phyloP scores from a whole-genome alignment of 2,113 vertebrate species.

The Leucosticte australis region DNA sequence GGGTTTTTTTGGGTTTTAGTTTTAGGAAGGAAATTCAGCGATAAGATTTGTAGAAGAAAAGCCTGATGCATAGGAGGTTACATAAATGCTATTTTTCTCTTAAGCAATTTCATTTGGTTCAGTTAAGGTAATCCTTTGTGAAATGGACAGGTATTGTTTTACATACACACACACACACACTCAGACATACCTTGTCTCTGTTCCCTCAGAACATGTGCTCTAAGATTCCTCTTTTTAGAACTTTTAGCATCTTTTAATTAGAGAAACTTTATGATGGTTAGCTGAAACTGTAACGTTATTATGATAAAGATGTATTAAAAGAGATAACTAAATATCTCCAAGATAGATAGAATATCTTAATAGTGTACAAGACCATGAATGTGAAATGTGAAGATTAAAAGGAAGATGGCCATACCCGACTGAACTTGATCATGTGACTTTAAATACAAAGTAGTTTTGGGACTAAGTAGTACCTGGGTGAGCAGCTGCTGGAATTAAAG shows the following conservation, averaged over 20 bases:
- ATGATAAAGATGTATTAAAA: neutral
- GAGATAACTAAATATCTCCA: neutral
- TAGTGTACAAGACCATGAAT: neutral
- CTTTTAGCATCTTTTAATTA: neutral
- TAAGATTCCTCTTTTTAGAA: neutral
- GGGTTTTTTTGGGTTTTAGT: neutral
- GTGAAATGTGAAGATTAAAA: neutral
- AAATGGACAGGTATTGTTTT: neutral
- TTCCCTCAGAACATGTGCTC: neutral
- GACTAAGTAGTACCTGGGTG: neutral
- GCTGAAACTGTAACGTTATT: neutral
- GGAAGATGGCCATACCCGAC: neutral
- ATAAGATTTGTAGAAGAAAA: neutral
- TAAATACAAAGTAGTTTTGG: neutral
- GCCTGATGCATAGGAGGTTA: neutral
- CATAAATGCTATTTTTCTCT: neutral
- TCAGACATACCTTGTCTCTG: neutral
- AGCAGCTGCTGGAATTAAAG: neutral
- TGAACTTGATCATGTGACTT: neutral
- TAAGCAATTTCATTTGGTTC: neutral
- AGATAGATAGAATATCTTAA: neutral
- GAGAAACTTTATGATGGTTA: neutral
- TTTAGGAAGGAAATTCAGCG: neutral
- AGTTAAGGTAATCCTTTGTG: neutral
- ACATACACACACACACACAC: too few relatives aligned